Evolutionary conservation across 2,888 invertebrate species (phyloP).

Genomic region (Drosophila planitibia): DNA sequence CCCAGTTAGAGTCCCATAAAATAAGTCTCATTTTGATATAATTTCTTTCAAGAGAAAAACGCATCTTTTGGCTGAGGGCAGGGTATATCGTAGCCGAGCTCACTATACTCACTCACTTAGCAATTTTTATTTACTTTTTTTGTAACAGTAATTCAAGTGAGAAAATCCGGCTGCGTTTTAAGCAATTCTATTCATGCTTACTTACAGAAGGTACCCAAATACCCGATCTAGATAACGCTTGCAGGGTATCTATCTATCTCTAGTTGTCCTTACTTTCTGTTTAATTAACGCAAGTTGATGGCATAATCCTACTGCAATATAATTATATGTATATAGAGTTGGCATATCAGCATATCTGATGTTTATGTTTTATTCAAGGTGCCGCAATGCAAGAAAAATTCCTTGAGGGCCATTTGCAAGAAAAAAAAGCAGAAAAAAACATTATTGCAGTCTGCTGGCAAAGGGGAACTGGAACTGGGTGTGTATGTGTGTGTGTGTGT

Average conservation of each 20-base stretch:
- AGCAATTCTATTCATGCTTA: not conserved
- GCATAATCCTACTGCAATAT: not conserved
- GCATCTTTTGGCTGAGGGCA: not conserved
- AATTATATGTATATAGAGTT: not conserved
- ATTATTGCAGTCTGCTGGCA: conserved; percentile 37
- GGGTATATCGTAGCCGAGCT: not conserved
- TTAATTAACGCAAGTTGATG: not conserved
- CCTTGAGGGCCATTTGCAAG: conserved; percentile 58
- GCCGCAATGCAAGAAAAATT: conserved; percentile 40
- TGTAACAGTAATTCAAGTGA: not conserved
- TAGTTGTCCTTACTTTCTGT: not conserved
- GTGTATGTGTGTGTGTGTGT: conserved; percentile 18
- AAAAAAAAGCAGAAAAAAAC: conserved; percentile 7
- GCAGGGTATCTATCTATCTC: not conserved
- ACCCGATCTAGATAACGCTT: not conserved
- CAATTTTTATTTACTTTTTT: not conserved
- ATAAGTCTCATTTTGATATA: not conserved
- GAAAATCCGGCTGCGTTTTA: not conserved
- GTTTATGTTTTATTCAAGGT: conserved; percentile 34
- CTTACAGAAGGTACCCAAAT: not conserved
- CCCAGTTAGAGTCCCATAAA: not conserved
- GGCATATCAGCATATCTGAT: conserved; percentile 4
- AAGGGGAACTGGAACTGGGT: conserved; percentile 26
- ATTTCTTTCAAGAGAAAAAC: not conserved
- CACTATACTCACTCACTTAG: not conserved